Evolutionary conservation across 1,140 invertebrate genomes (phyloP).

Genomic region (Chymomyza costata): DNA sequence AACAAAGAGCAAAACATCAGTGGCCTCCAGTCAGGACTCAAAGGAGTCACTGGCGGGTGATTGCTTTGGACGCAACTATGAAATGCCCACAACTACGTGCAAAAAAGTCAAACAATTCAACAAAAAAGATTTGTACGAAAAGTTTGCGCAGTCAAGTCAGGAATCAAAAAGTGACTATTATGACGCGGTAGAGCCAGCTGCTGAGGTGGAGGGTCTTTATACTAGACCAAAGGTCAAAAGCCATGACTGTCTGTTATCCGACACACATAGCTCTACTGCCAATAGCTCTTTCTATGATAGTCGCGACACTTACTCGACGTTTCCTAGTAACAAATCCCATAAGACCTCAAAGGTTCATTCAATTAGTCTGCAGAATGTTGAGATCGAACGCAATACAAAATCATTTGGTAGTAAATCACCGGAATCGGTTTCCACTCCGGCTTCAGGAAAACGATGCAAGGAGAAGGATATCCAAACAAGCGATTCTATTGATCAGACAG

Average conservation of each 20-base stretch:
- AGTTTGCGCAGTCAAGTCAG: conserved; percentile 79
- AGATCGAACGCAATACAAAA: conserved; percentile 79
- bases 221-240: conserved; percentile 76
- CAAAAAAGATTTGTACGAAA: conserved; percentile 73
- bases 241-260: conserved; percentile 78
- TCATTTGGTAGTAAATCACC: conserved; percentile 68
- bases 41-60: conserved; percentile 75
- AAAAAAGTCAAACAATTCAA: conserved; percentile 69
- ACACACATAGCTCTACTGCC: conserved; percentile 77
- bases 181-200: conserved; percentile 75
- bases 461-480: conserved; percentile 68
- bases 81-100: conserved; percentile 74
- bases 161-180: conserved; percentile 81
- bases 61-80: conserved; percentile 68
- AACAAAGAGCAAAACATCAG: conserved; percentile 78
- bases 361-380: conserved; percentile 81
- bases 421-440: conserved; percentile 56
- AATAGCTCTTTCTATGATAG: conserved; percentile 80
- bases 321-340: conserved; percentile 78
- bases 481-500: conserved; percentile 62
- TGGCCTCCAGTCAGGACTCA: conserved; percentile 81
- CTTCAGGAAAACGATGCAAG: conserved; percentile 52
- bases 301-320: conserved; percentile 79
- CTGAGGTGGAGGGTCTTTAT: conserved; percentile 48
- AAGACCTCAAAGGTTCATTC: conserved; percentile 80